These are phyloP conservation scores for Aricia artaxerxes DNA, from an alignment of 2,888 invertebrate genomes.

Conservation along the genomic window DNA sequence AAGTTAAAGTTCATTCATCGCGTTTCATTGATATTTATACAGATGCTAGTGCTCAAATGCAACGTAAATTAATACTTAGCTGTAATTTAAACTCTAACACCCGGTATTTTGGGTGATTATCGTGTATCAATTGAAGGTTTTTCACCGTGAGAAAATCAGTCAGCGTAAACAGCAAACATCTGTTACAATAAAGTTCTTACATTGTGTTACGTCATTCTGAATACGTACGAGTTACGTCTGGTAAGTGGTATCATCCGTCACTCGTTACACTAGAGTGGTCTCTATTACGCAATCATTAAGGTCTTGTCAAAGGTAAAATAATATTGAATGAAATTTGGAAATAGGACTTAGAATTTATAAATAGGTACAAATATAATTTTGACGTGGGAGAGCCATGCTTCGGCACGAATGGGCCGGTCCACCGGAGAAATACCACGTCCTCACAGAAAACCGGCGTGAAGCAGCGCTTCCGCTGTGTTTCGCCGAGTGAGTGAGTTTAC, in stretches of 20 bases:
- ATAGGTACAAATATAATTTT: too few species aligned
- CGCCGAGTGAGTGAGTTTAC: too few species aligned
- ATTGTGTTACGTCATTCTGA: neutral
- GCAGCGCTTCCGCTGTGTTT: too few species aligned
- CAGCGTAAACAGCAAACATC: slow-evolving; percentile 2
- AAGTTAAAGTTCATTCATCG: too few species aligned
- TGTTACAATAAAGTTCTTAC: slow-evolving; percentile 10
- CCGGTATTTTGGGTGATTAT: neutral
- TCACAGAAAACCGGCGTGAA: too few species aligned
- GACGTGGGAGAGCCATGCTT: too few species aligned
- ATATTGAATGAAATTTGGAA: too few species aligned
- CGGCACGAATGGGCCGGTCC: too few species aligned
- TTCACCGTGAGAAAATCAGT: slow-evolving; percentile 15
- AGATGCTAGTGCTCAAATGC: neutral
- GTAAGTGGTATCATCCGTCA: neutral
- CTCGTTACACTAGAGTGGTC: neutral
- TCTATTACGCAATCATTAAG: neutral
- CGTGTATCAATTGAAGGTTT: neutral
- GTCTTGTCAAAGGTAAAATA: too few species aligned
- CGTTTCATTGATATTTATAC: neutral
- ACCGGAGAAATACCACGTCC: too few species aligned
- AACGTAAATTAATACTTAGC: neutral
- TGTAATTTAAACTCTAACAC: neutral
- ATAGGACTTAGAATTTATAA: too few species aligned
- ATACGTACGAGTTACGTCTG: neutral